phyloP scores from a whole-genome alignment of 2,797 vertebrate species.

The Heterohyrax brucei region DNA sequence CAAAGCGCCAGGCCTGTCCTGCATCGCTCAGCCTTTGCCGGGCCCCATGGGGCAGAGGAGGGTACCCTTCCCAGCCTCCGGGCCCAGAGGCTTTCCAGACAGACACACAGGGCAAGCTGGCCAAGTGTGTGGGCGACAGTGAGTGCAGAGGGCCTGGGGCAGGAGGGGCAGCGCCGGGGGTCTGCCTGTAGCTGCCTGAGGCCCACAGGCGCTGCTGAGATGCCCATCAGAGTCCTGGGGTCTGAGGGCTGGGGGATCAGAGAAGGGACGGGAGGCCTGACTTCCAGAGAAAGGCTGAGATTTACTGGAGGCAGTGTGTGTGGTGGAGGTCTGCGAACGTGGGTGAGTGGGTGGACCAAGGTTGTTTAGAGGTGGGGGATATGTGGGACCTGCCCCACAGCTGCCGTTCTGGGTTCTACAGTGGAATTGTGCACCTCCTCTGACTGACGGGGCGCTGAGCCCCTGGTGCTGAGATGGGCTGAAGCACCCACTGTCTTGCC shows the following conservation, averaged over 20 bases:
- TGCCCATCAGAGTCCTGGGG: not conserved
- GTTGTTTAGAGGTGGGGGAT: not conserved
- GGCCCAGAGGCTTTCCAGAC: not conserved
- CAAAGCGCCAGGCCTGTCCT: not conserved
- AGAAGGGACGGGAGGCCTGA: not conserved
- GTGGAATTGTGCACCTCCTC: fast-evolving
- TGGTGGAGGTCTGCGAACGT: not conserved
- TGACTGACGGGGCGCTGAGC: not conserved
- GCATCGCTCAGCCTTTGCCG: fast-evolving
- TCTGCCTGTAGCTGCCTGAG: not conserved
- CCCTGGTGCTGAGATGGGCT: fast-evolving
- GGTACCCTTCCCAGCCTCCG: not conserved
- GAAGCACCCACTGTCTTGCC: not conserved
- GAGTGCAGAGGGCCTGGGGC: not conserved
- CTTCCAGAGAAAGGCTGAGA: too few relatives aligned
- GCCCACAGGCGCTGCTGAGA: not conserved
- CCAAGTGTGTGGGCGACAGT: not conserved
- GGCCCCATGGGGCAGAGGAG: not conserved
- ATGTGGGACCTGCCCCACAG: not conserved
- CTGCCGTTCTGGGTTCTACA: not conserved
- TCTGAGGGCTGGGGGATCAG: not conserved
- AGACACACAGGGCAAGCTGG: not conserved
- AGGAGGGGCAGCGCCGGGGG: not conserved
- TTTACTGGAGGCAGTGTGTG: too few relatives aligned
- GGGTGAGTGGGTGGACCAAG: too few relatives aligned